Base-by-base conservation (phyloP, 1,140 invertebrate genomes). In the Calliphora vicina region DNA sequence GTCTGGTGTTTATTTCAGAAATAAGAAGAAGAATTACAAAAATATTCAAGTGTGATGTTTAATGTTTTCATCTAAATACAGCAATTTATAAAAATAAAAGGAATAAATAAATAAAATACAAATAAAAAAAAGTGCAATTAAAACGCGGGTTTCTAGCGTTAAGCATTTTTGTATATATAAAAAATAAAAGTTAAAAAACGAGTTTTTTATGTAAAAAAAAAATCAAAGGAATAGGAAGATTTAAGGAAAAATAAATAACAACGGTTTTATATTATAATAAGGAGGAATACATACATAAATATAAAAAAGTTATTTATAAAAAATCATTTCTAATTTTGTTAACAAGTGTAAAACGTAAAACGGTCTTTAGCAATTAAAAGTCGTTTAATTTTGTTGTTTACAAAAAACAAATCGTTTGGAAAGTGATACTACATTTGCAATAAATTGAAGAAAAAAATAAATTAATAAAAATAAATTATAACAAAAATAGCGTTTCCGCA, bases 401-500 rank as follows among this genome's bases (percentile, higher is more conserved):
- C 0, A n/a, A n/a, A n/a, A n/a, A n/a, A n/a, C n/a, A n/a, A n/a
- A 8, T 67, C 8, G 17, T 10, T 35, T 78, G n/a, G 20, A 76
- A 78, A 78, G 35, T 78, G 74, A 78, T 78, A n/a, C n/a, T n/a
- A 43, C 74, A 25, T 43, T 25, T 78, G 73, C 73, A 76, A 76
- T 20, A 35, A 76, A 76, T 20, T 9, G 6, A 17, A 76, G 29
- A 15, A 57, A 57, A 35, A n/a, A n/a, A 57, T 57, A 57, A 15
- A 1, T n/a, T 5, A 35, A 35, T 13, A 78, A 78, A 76, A 76
- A 29, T 9, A 35, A 42, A 76, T n/a, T 20, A 42, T 25, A 78
- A 17, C 61, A 12, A 78, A 78, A 78, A 78, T 45, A 78, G 35
- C 74, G 43, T 78, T 78, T 78, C 74, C 74, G 35, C 15, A 43